Percentiles rank a stretch among this genome's conserved stretches.
These are phyloP conservation scores for Rotaria sp. DNA, from an alignment of 2,888 invertebrate species.

Conservation along the genomic window DNA sequence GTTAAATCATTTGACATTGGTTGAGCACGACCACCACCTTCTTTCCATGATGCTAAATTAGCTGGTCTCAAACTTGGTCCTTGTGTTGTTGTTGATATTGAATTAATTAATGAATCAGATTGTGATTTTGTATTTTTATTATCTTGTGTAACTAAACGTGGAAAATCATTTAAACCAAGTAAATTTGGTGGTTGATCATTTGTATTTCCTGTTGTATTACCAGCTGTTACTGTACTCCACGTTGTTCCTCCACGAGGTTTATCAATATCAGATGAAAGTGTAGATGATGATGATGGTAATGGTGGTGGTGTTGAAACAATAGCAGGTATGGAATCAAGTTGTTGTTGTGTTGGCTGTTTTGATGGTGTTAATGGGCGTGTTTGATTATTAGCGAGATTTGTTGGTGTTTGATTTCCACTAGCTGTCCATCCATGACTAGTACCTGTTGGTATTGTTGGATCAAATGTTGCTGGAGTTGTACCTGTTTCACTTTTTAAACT, in stretches of 20 bases:
- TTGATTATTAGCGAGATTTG: not conserved
- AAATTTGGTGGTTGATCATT: constrained; percentile 20
- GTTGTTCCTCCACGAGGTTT: not conserved
- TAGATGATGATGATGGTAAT: not conserved
- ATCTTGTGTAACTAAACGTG: constrained; percentile 23
- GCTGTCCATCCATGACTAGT: constrained; percentile 12
- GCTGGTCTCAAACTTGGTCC: constrained; percentile 23
- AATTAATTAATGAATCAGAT: not conserved
- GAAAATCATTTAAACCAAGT: constrained; percentile 21
- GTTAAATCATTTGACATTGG: not conserved
- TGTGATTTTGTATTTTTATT: not conserved
- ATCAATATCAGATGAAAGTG: not conserved
- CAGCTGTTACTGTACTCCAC: constrained; percentile 12
- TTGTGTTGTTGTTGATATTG: not conserved
- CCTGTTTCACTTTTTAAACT: constrained; percentile 89
- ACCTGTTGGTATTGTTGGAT: not conserved
- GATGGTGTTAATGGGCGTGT: not conserved
- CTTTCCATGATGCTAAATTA: constrained; percentile 21
- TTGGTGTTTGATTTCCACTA: constrained; percentile 11
- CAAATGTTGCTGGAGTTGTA: constrained; percentile 65
- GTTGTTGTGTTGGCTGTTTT: not conserved
- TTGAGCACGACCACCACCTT: constrained; percentile 21
- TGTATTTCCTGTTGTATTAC: not conserved
- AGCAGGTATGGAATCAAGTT: not conserved
- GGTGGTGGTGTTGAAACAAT: not conserved